phyloP scores from a whole-genome alignment of 2,797 vertebrate species.

The Cynodonichthys magdalenae region DNA sequence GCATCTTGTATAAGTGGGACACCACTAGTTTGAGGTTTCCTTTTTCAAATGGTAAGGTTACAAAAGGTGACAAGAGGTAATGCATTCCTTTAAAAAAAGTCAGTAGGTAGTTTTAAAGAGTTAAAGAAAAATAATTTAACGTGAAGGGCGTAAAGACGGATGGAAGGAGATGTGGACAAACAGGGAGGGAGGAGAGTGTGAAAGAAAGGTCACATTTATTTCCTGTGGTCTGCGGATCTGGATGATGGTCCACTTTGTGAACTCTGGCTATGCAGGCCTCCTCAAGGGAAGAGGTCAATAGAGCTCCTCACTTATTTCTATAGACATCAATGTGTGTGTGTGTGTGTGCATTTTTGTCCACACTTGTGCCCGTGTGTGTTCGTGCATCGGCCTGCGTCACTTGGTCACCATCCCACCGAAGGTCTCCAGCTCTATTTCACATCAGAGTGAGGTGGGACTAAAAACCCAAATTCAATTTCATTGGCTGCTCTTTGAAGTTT shows the following conservation, averaged over 20 bases:
- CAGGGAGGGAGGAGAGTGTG: slow-evolving; percentile 60
- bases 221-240: slow-evolving; percentile 67
- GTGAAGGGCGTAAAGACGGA: slow-evolving; percentile 54
- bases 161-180: slow-evolving; percentile 41
- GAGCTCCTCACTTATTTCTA: slow-evolving; percentile 40
- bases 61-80: no score
- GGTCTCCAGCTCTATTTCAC: slow-evolving; percentile 67
- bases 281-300: slow-evolving; percentile 59
- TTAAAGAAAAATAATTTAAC: slow-evolving; percentile 40
- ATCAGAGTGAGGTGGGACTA: slow-evolving; percentile 59
- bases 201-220: slow-evolving; percentile 71
- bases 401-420: slow-evolving; percentile 43
- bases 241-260: slow-evolving; percentile 59
- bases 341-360: not conserved
- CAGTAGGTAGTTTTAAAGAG: no score
- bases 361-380: not conserved
- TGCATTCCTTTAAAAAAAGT: no score
- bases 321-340: not conserved
- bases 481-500: slow-evolving; percentile 67
- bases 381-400: slow-evolving; percentile 20
- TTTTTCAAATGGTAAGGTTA: no score
- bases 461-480: slow-evolving; percentile 66
- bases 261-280: slow-evolving; percentile 50
- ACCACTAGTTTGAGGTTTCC: no score
- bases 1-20: no score